Base-by-base conservation (phyloP, 2,113 vertebrate species). In the Sula dactylatra region DNA sequence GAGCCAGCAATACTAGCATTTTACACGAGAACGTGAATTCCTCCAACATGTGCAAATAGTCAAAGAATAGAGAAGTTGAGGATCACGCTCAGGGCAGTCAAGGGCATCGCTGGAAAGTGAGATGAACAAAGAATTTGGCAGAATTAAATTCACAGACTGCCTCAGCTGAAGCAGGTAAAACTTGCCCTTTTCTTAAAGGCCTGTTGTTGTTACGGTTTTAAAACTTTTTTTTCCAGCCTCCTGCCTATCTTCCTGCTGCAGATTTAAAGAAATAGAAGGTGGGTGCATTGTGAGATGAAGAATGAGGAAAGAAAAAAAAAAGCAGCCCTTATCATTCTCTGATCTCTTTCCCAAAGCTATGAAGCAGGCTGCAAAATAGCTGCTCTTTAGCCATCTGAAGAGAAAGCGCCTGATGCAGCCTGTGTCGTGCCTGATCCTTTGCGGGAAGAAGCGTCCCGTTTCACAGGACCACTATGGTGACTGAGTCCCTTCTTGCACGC, bases 391-490 rank as follows among this genome's bases (percentile, higher is more conserved):
- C 61, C 38, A n/a, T 8, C 7, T 0, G 0, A 21, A 21, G 45
- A 40, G 45, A 31, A 52, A 61, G 42, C 0, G 7, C 36, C 71
- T 59, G 82, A 11, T 8, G 31, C 42, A 72, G 62, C 55, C 36
- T 27, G 13, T 9, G 64, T 42, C 0, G 0, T 15, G 58, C 8
- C 82, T 40, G 65, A 49, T 0, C 4, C 20, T 40, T 50, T 0
- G 0, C 11, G 2, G 54, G 22, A 70, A 47, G 6, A 24, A 45
- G 29, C 1, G 1, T 19, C 54, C 90, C 13, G 0, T 12, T 18
- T 13, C 45, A 25, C 27, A 4, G 72, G 45, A 36, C 32, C 31
- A 8, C 4, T 3, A 32, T 0, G 1, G 21, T 18, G 54, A 52
- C 19, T 21, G 6, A 10, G 7, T 0, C 26, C 62, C 58, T 76